A percentile compares a stretch with the other conserved stretches of the same genome.
phyloP scores from a whole-genome alignment of 1,140 invertebrate species.

The Holotrichia oblita region DNA sequence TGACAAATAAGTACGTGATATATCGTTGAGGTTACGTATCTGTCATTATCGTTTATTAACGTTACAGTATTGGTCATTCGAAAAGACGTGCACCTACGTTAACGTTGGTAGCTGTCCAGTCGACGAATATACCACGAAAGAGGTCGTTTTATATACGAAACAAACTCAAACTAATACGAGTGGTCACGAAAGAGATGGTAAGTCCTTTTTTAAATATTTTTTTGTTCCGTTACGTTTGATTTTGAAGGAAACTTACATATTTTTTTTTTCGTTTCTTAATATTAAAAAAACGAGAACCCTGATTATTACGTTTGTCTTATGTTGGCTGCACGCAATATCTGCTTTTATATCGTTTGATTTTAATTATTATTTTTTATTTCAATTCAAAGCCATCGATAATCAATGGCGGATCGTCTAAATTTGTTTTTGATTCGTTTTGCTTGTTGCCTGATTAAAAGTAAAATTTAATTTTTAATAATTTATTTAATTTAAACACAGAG shows the following conservation, averaged over 20 bases:
- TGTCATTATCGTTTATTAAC: conserved; percentile 42
- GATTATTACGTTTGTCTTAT: conserved; percentile 50
- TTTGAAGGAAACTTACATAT: conserved; percentile 50
- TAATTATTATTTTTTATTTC: conserved; percentile 13
- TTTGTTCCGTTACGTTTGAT: conserved; percentile 37
- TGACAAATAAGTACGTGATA: conserved; percentile 60
- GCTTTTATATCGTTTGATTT: conserved; percentile 37
- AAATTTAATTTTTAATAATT: conserved; percentile 13
- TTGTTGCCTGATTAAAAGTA: conserved; percentile 44
- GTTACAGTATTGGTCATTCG: conserved; percentile 60
- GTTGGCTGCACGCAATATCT: conserved; percentile 52
- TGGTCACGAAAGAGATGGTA: conserved; percentile 88
- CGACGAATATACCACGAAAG: conserved; percentile 94
- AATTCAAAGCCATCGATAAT: not conserved
- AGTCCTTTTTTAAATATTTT: conserved; percentile 60
- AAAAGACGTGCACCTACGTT: conserved; percentile 74
- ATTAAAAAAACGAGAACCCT: conserved; percentile 23
- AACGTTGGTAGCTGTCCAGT: conserved; percentile 87
- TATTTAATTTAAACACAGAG: conserved; percentile 8
- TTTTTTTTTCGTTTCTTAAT: conserved; percentile 43
- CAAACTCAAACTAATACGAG: conserved; percentile 91
- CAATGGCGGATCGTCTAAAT: not conserved
- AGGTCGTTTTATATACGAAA: conserved; percentile 91
- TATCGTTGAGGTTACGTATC: not conserved
- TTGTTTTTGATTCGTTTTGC: not conserved